Evolutionary conservation across 2,888 invertebrate species (phyloP).

Genomic region (Mythimna lalbum): DNA sequence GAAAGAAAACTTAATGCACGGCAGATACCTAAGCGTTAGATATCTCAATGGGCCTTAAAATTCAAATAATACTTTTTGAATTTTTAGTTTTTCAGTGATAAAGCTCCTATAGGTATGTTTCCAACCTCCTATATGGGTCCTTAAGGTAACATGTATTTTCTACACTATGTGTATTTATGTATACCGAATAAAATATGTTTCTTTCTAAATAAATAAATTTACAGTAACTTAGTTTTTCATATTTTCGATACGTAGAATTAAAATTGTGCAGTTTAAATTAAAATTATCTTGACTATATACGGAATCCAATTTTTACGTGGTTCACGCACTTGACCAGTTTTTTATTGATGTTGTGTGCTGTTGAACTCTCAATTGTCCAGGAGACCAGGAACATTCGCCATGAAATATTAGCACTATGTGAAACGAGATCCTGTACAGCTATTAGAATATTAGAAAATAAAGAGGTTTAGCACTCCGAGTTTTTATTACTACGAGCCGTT

Average conservation of each 20-base stretch:
- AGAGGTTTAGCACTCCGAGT: slow-evolving; percentile 20
- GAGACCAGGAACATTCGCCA: slow-evolving; percentile 43
- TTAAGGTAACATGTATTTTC: too few relatives aligned
- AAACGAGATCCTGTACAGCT: slow-evolving; percentile 54
- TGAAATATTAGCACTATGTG: slow-evolving; percentile 56
- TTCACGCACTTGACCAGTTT: not conserved
- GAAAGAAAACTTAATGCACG: not conserved
- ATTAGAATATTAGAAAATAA: slow-evolving; percentile 57
- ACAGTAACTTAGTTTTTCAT: not conserved
- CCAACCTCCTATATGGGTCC: too few relatives aligned
- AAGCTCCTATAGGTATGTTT: too few relatives aligned
- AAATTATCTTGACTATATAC: not conserved
- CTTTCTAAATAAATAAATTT: not conserved
- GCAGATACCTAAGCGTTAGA: not conserved
- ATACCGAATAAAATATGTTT: not conserved
- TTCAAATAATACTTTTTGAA: too few relatives aligned
- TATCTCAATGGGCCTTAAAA: not conserved
- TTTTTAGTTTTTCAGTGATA: too few relatives aligned
- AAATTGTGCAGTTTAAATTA: not conserved
- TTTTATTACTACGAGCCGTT: slow-evolving; percentile 33
- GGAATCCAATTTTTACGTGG: not conserved
- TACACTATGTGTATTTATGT: too few relatives aligned
- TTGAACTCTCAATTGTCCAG: slow-evolving; percentile 69
- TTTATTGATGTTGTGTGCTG: slow-evolving; percentile 70
- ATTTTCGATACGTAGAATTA: not conserved